Percentiles rank a stretch among this genome's conserved stretches.
phyloP scores from a whole-genome alignment of 1,140 invertebrate genomes.

The Antheraea pernyi region DNA sequence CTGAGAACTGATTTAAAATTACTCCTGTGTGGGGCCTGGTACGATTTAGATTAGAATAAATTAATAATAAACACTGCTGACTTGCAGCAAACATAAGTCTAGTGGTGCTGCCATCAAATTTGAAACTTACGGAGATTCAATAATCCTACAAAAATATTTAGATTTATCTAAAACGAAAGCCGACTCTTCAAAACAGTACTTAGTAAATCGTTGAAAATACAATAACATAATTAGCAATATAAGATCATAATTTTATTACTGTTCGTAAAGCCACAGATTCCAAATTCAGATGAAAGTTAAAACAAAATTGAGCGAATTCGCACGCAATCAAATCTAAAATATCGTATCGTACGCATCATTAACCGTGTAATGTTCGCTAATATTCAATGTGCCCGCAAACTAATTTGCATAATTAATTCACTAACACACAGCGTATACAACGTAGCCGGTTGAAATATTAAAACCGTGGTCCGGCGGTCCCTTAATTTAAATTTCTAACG shows the following conservation, averaged over 20 bases:
- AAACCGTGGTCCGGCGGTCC: slow-evolving; percentile 43
- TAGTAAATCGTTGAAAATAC: too few relatives aligned
- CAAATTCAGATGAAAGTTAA: background rate
- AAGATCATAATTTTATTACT: background rate
- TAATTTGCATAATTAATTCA: slow-evolving; percentile 68
- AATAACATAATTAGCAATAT: too few relatives aligned
- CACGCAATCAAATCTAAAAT: slow-evolving; percentile 14
- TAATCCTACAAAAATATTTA: too few relatives aligned
- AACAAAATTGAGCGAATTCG: slow-evolving; percentile 1
- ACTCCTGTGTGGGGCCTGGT: too few relatives aligned
- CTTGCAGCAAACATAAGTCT: too few relatives aligned
- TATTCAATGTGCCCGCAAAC: slow-evolving; percentile 49
- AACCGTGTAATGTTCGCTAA: slow-evolving; percentile 39
- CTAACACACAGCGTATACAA: slow-evolving; percentile 27
- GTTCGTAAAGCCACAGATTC: background rate
- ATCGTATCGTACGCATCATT: slow-evolving; percentile 26
- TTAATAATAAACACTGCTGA: too few relatives aligned
- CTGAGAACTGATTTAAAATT: too few relatives aligned
- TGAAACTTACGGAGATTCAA: too few relatives aligned
- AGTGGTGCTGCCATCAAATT: too few relatives aligned
- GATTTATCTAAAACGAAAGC: too few relatives aligned
- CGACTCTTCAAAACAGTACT: too few relatives aligned
- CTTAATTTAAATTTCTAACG: slow-evolving; percentile 62
- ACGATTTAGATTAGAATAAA: too few relatives aligned
- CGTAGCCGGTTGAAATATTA: slow-evolving; percentile 49